Evolutionary conservation across 2,888 invertebrate species (phyloP).

Genomic region (Hymenopus coronatus): DNA sequence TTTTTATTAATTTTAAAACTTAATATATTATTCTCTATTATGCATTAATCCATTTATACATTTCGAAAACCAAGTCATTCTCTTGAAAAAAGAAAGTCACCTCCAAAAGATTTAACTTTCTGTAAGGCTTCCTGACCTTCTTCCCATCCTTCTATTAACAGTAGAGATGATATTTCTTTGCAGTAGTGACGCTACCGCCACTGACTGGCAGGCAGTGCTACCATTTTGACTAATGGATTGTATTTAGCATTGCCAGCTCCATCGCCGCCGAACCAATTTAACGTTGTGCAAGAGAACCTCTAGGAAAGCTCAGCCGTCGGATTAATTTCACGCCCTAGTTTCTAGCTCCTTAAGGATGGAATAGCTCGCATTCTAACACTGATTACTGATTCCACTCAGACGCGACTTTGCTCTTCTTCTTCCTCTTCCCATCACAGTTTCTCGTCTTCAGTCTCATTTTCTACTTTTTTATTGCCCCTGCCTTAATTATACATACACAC

Average conservation of each 20-base stretch:
- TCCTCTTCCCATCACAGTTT: not conserved
- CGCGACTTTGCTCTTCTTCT: not conserved
- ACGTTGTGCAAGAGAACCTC: not conserved
- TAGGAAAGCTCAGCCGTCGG: not conserved
- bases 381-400: not conserved
- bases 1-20: no score
- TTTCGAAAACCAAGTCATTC: no score
- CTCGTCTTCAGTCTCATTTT: not conserved
- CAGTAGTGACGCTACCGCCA: no score
- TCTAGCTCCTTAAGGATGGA: not conserved
- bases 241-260: not conserved
- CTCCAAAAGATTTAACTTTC: no score
- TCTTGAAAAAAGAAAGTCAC: no score
- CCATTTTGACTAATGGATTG: not conserved
- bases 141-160: no score
- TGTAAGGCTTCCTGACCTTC: no score
- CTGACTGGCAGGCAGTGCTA: not conserved
- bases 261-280: not conserved
- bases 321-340: not conserved
- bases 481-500: not conserved
- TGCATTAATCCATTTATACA: no score
- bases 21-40: no score
- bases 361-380: not conserved
- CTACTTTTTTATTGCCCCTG: not conserved
- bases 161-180: no score